phyloP scores from a whole-genome alignment of 2,888 invertebrate species.

The Eucera pruinosa region DNA sequence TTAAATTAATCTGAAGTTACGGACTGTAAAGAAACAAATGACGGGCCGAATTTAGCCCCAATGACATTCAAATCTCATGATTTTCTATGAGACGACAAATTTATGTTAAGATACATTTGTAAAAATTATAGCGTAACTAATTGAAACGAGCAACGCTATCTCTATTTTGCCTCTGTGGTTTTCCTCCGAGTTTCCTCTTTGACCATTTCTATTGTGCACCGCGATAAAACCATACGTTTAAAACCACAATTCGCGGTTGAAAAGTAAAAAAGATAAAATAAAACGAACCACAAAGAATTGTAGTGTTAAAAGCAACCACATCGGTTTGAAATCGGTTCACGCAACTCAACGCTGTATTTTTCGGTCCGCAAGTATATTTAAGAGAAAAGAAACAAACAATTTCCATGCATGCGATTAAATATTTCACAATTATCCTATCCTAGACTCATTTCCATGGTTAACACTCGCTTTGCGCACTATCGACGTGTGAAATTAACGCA shows the following conservation, averaged over 20 bases:
- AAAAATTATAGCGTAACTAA: conserved; percentile 5
- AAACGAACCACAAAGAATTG: conserved; percentile 25
- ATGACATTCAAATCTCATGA: neutral
- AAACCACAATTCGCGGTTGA: conserved; percentile 13
- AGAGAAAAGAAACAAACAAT: conserved; percentile 1
- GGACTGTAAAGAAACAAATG: neutral
- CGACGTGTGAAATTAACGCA: conserved; percentile 4
- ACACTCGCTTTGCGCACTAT: conserved; percentile 14
- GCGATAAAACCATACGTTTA: conserved; percentile 39
- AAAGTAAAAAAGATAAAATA: neutral
- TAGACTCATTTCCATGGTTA: neutral
- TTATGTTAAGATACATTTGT: neutral
- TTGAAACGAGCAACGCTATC: conserved; percentile 6
- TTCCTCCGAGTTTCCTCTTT: neutral
- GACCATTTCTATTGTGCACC: neutral
- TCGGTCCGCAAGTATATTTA: neutral
- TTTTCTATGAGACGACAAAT: conserved; percentile 3
- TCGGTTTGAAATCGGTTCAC: conserved; percentile 5
- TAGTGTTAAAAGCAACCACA: conserved; percentile 3
- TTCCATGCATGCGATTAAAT: neutral
- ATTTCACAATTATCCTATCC: neutral
- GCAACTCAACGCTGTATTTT: neutral
- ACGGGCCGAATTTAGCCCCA: neutral
- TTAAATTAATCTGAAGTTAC: too few species aligned
- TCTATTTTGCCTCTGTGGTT: neutral